phyloP scores from a whole-genome alignment of 2,113 vertebrate species.

The Malurus melanocephalus region DNA sequence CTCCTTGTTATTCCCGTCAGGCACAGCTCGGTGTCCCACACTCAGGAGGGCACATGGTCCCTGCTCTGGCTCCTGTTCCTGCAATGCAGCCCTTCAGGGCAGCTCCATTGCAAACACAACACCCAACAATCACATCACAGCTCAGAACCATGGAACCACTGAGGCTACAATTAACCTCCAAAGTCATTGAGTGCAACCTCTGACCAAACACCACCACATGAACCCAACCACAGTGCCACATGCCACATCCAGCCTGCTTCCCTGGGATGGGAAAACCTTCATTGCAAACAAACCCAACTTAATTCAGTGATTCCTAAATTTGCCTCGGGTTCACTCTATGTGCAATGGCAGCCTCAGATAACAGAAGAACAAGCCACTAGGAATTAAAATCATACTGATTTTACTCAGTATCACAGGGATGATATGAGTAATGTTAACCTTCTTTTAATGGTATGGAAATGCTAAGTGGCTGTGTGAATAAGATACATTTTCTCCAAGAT shows the following conservation, averaged over 20 bases:
- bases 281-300: neutral
- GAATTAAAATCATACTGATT: constrained; percentile 47
- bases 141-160: neutral
- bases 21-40: neutral
- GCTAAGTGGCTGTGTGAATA: neutral
- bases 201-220: neutral
- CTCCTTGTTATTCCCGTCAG: neutral
- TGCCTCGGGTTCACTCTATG: neutral
- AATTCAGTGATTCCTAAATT: neutral
- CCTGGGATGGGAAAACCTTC: neutral
- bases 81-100: neutral
- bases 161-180: neutral
- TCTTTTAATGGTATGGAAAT: neutral
- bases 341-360: neutral
- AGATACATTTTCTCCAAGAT: neutral
- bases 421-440: neutral
- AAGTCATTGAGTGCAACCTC: neutral
- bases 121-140: neutral
- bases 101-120: neutral
- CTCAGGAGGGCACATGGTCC: neutral
- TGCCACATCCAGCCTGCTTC: neutral
- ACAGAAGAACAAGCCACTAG: neutral
- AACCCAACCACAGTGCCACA: neutral
- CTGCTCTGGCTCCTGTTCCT: neutral
- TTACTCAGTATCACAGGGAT: neutral